Evolutionary conservation across 1,140 invertebrate species (phyloP).

Genomic region (Drosophila kikkawai): DNA sequence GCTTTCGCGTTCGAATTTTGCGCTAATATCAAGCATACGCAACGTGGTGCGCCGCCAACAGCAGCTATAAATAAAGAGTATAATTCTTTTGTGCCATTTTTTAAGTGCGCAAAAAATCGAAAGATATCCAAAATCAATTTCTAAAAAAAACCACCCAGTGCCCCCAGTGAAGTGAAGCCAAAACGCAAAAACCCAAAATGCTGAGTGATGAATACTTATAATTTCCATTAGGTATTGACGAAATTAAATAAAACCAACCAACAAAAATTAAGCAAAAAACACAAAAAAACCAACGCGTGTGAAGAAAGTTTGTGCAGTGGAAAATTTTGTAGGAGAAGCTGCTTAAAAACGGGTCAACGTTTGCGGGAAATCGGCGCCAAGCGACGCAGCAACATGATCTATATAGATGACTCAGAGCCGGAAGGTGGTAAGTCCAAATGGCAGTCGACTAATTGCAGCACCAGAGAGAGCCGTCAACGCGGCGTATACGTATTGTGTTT

Average conservation of each 20-base stretch:
- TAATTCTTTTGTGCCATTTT: constrained; percentile 61
- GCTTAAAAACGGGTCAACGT: constrained; percentile 75
- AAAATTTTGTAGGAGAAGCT: constrained; percentile 3
- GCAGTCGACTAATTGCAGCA: constrained; percentile 9
- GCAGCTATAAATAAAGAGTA: constrained; percentile 61
- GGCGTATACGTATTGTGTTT: constrained; percentile 46
- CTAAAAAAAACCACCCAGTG: constrained; percentile 6
- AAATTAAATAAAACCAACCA: constrained; percentile 14
- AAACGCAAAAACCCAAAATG: constrained; percentile 48
- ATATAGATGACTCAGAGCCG: constrained; percentile 93
- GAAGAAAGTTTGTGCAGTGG: constrained; percentile 1
- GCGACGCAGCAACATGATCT: constrained; percentile 88
- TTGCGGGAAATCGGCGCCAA: constrained; percentile 65
- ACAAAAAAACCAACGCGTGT: neutral
- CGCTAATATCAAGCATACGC: constrained; percentile 76
- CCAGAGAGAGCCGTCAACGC: constrained; percentile 16
- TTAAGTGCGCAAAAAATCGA: constrained; percentile 64
- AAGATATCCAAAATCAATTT: constrained; percentile 30
- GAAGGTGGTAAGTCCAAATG: constrained; percentile 90
- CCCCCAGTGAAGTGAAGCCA: constrained; percentile 62
- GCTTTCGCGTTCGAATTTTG: constrained; percentile 44
- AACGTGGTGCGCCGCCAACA: constrained; percentile 51
- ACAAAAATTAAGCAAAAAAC: neutral
- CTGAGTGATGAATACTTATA: constrained; percentile 37
- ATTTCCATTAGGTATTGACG: constrained; percentile 37